Base-by-base conservation (phyloP, 2,113 vertebrate genomes). In the Odontophorus gujanensis region DNA sequence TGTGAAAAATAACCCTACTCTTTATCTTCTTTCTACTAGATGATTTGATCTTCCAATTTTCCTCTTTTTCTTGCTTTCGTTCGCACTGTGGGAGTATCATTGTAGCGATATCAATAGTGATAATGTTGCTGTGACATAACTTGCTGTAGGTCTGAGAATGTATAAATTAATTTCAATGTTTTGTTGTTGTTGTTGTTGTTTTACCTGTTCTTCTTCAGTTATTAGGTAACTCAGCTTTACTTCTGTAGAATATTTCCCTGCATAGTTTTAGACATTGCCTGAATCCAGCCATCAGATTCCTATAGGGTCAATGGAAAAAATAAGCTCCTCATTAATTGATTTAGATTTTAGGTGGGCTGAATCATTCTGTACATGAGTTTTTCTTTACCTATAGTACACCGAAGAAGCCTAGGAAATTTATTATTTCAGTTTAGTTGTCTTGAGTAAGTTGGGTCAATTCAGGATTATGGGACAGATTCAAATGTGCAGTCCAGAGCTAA, bases 91-190 rank as follows among this genome's bases (percentile, higher is more conserved):
- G 38, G 42, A 84, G 25, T 58, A 19, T 42, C 9, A 40, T 21
- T 30, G 73, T 57, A 86, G 40, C 42, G 40, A 28, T 66, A 83
- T 20, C 72, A 80, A 13, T 55, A 48, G 47, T 55, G 87, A 18
- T 58, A 43, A 45, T 77, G 67, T 36, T 82, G 65, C 69, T 83
- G 47, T 71, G 65, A 82, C 68, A 92, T 90, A 86, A 63, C n/a
- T 8, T 63, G 21, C 45, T 78, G n/a, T 18, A 67, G 83, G 42
- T 20, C 11, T 62, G 26, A 38, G 45, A 25, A 73, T 82, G 85
- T 93, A 83, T 34, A 90, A 51, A 53, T 21, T 69, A 8, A 62
- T 69, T 88, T 80, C 24, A 90, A 74, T 40, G 40, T 40, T 40
- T 40, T 40, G 40, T 40, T 13, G 10, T 40, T 11, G 9, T 40